Evolutionary conservation across 2,113 vertebrate species (phyloP), one percentile per base, ranked within the genome.

Genomic region (Hippoglossus stenolepis): DNA sequence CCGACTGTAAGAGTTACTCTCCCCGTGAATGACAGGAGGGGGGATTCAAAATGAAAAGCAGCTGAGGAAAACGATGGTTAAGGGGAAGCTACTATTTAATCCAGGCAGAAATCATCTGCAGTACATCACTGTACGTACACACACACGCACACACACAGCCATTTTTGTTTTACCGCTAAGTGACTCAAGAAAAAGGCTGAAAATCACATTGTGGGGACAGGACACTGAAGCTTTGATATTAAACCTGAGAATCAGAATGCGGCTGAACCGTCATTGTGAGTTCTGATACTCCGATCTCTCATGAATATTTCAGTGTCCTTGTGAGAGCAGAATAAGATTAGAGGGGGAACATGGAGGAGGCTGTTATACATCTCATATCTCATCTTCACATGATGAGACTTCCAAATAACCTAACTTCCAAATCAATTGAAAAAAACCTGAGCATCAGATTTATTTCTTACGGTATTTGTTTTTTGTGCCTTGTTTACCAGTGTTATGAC

Each of bases 251-350:
- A 75, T 70, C 53, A 40, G 60, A 73, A 67, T 79, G 15, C 26
- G 61, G 12, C 53, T 54, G 23, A 72, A 60, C 21, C 18, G 28
- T 77, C 71, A 56, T 80, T 69, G 63, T 53, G 67, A 75, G 73
- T 65, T 59, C 1, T 66, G 62, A 75, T 59, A 45, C 45, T 35
- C 38, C 59, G 59, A 70, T 65, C 82, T 65, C 82, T 82, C 79
- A 92, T 93, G 78, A 87, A 93, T 93, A 87, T 93, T 91, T 92
- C 57, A 89, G 68, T 64, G 85, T 79, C 85, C 82, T 89, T 78
- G 82, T 61, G 78, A 75, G 26, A 82, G 74, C 61, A 79, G 82
- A 80, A 43, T 64, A 54, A 72, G 73, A 20, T 9, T 18, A 59
- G 43, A 24, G 20, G 24, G 28, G 21, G 10, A 47, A 12, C 14